These are phyloP conservation scores for Orestias chungarensis DNA, from an alignment of 2,797 vertebrate species.

Conservation along the genomic window DNA sequence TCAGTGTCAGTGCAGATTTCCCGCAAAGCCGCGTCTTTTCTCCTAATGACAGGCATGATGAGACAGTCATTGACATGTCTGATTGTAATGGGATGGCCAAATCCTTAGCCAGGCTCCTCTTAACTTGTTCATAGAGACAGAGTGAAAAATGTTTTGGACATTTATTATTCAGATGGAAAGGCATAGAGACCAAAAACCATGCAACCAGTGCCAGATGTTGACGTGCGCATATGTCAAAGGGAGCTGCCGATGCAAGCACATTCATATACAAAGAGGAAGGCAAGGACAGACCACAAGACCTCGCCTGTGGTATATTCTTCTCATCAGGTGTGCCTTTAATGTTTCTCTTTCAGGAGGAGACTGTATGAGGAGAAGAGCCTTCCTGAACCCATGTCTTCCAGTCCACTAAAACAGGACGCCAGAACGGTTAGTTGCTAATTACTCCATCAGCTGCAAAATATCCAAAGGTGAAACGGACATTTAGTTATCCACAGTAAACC, in stretches of 20 bases:
- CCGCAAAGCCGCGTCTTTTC: constrained; percentile 22
- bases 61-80: constrained; percentile 43
- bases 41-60: constrained; percentile 44
- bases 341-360: constrained; percentile 66
- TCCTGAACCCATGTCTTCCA: constrained; percentile 58
- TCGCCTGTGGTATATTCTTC: constrained; percentile 27
- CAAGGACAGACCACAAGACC: constrained; percentile 33
- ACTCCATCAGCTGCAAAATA: constrained; percentile 2
- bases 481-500: constrained; percentile 28
- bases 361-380: constrained; percentile 64
- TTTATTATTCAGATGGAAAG: constrained; percentile 66
- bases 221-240: constrained; percentile 55
- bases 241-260: constrained; percentile 53
- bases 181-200: constrained; percentile 62
- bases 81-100: constrained; percentile 40
- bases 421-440: constrained; percentile 77
- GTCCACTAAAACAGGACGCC: constrained; percentile 72
- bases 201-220: constrained; percentile 69
- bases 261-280: constrained; percentile 50
- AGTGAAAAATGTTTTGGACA: constrained; percentile 51
- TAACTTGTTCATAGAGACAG: constrained; percentile 47
- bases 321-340: constrained; percentile 18
- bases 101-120: constrained; percentile 29
- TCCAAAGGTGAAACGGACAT: constrained; percentile 17
- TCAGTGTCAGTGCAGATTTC: constrained; percentile 30